Percentiles rank a stretch among this genome's conserved stretches.
phyloP scores from a whole-genome alignment of 2,113 vertebrate species.

The Malurus elegans region DNA sequence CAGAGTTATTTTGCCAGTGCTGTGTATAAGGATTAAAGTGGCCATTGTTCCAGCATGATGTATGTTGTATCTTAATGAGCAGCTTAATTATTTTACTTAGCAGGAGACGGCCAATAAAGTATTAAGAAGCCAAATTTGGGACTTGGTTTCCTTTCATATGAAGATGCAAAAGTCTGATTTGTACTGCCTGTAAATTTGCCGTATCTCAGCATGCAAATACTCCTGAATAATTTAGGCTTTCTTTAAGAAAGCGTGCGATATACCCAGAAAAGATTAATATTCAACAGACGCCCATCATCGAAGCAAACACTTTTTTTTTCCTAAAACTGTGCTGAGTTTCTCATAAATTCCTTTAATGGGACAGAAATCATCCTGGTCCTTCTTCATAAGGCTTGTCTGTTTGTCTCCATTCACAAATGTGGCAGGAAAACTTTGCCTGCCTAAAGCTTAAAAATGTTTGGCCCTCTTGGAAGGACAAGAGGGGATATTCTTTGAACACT shows the following conservation, averaged over 20 bases:
- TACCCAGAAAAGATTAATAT: constrained; percentile 40
- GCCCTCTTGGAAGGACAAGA: not conserved
- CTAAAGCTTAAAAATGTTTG: not conserved
- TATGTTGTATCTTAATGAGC: not conserved
- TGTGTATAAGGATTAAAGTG: not conserved
- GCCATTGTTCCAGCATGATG: not conserved
- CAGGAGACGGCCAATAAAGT: not conserved
- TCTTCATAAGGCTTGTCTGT: not conserved
- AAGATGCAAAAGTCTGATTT: not conserved
- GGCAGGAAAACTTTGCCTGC: not conserved
- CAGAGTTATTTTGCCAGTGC: fast-evolving
- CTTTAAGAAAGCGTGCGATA: not conserved
- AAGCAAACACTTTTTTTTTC: not conserved
- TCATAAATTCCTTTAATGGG: constrained; percentile 15
- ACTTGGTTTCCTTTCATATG: not conserved
- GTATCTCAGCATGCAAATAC: constrained; percentile 13
- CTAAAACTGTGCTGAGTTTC: not conserved
- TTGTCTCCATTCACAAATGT: not conserved
- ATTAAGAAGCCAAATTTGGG: not conserved
- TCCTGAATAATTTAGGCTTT: constrained; percentile 49
- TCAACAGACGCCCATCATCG: constrained; percentile 33
- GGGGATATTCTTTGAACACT: not conserved
- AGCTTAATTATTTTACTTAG: not conserved
- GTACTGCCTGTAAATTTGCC: not conserved
- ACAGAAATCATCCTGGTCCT: not conserved